These are phyloP conservation scores for Pituophis catenifer DNA, from an alignment of 2,113 vertebrate genomes.

Conservation along the genomic window DNA sequence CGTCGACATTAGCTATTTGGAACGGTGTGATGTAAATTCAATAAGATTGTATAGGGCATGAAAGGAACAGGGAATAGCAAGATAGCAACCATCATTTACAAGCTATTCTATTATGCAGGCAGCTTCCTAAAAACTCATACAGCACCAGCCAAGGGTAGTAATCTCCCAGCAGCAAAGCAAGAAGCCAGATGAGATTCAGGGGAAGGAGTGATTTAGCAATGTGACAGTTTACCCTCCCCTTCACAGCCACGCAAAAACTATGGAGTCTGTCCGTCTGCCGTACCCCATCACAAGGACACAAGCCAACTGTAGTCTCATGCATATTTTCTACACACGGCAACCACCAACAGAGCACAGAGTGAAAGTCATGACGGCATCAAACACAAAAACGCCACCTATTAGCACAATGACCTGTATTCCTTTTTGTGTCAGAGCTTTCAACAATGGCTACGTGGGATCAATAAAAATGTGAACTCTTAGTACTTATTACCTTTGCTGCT, in stretches of 20 bases:
- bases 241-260: background rate
- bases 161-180: background rate
- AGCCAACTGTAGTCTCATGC: background rate
- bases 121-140: background rate
- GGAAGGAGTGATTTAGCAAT: background rate
- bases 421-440: background rate
- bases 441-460: background rate
- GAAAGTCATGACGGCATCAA: background rate
- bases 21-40: background rate
- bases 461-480: background rate
- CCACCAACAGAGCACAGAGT: background rate
- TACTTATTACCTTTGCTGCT: background rate
- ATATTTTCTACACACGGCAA: background rate
- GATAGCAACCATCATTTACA: background rate
- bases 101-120: background rate
- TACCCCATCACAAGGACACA: background rate
- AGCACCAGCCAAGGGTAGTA: background rate
- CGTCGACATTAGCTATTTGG: background rate
- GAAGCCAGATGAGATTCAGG: background rate
- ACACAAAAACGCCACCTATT: background rate
- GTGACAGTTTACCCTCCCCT: background rate
- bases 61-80: background rate
- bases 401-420: background rate
- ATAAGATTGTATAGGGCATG: background rate
- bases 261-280: background rate